phyloP scores from a whole-genome alignment of 2,888 invertebrate species.

The Campopleginae sp. region DNA sequence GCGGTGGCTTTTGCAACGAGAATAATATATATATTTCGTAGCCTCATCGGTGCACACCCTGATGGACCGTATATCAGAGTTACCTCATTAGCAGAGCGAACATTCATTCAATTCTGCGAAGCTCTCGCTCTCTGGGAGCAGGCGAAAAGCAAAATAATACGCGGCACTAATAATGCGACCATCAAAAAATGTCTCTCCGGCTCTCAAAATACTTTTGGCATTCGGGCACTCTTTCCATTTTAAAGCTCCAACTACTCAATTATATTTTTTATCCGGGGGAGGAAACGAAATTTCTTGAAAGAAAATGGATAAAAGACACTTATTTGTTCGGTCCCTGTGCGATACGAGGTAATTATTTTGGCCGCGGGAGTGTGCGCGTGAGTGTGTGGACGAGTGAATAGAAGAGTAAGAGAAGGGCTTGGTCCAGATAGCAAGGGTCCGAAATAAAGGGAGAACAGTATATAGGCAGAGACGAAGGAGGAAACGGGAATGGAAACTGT shows the following conservation, averaged over 20 bases:
- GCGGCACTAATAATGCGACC: conserved; percentile 18
- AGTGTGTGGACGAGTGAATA: neutral
- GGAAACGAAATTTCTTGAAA: no score
- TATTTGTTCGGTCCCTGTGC: no score
- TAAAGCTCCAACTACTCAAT: neutral
- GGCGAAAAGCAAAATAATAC: conserved; percentile 68
- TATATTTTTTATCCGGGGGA: neutral
- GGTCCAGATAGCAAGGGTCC: neutral
- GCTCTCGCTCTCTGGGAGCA: conserved; percentile 29
- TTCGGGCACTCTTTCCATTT: neutral
- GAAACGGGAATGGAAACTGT: neutral
- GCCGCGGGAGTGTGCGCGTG: no score
- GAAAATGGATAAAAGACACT: no score
- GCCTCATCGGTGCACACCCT: conserved; percentile 62
- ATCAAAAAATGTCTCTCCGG: neutral
- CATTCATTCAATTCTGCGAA: conserved; percentile 72
- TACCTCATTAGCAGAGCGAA: conserved; percentile 73
- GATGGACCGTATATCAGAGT: conserved; percentile 70
- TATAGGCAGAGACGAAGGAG: neutral
- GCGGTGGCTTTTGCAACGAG: conserved; percentile 51
- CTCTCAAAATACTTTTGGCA: neutral
- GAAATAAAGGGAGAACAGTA: conserved; percentile 4
- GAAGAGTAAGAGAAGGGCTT: neutral
- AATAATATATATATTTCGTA: conserved; percentile 34
- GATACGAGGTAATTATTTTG: no score